phyloP scores from a whole-genome alignment of 1,140 invertebrate species.

The Leptinotarsa defecta region DNA sequence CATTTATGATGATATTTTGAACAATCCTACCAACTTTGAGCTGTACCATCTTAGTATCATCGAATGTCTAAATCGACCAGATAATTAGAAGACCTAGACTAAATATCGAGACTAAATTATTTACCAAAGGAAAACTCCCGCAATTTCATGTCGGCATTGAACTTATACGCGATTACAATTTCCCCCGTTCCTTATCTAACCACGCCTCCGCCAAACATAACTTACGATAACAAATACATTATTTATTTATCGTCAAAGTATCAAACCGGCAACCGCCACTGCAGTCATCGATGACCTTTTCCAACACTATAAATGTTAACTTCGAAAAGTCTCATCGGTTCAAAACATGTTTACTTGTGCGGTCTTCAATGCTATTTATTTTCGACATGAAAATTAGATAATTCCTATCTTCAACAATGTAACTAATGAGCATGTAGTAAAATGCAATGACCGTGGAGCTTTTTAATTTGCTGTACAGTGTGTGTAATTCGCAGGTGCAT shows the following conservation, averaged over 20 bases:
- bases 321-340: neutral
- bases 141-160: too few relatives aligned
- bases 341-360: conserved; percentile 1
- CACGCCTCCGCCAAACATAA: neutral
- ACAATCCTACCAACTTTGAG: too few relatives aligned
- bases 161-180: too few relatives aligned
- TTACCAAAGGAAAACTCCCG: too few relatives aligned
- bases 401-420: neutral
- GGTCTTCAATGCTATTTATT: conserved; percentile 1
- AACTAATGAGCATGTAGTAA: neutral
- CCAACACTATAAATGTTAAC: conserved; percentile 8
- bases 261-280: neutral
- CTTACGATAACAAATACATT: neutral
- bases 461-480: neutral
- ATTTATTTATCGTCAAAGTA: neutral
- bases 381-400: conserved; percentile 1
- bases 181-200: neutral
- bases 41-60: too few relatives aligned
- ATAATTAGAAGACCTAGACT: too few relatives aligned
- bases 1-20: too few relatives aligned
- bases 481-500: neutral
- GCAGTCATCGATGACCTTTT: neutral
- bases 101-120: too few relatives aligned
- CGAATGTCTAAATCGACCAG: too few relatives aligned
- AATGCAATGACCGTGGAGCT: conserved; percentile 1